These are phyloP conservation scores for Teleogryllus oceanicus DNA, from an alignment of 2,888 invertebrate genomes.

Conservation along the genomic window DNA sequence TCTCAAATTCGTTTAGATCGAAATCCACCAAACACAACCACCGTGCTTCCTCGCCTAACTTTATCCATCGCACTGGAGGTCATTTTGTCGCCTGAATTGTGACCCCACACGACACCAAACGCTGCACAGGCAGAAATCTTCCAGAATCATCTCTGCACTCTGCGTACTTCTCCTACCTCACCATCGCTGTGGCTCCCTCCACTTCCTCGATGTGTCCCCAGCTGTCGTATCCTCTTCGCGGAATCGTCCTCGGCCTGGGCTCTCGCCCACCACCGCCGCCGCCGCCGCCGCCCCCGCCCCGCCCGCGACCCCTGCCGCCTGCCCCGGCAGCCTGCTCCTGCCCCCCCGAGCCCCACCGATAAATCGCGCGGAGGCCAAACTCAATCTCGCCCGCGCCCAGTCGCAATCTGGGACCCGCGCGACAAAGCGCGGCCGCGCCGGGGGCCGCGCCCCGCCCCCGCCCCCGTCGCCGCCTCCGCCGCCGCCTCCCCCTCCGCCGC, in stretches of 20 bases:
- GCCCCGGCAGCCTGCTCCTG: not conserved
- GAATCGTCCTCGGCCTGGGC: not conserved
- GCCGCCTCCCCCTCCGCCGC: not conserved
- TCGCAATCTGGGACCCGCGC: slow-evolving; percentile 30
- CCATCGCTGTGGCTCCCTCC: too few relatives aligned
- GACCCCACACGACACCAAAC: too few relatives aligned
- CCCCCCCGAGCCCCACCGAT: not conserved
- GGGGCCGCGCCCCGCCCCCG: not conserved
- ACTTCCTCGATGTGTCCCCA: not conserved
- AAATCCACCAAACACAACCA: too few relatives aligned
- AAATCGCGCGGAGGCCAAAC: slow-evolving; percentile 26
- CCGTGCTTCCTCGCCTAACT: too few relatives aligned
- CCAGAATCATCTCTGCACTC: too few relatives aligned
- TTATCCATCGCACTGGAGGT: too few relatives aligned
- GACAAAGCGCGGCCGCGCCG: not conserved
- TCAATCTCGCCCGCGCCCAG: slow-evolving; percentile 34
- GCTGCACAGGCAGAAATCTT: too few relatives aligned
- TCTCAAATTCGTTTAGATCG: too few relatives aligned
- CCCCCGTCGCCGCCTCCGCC: not conserved
- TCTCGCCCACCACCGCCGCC: not conserved
- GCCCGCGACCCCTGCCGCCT: not conserved
- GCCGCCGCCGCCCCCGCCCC: not conserved
- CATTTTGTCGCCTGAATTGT: too few relatives aligned
- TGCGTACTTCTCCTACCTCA: too few relatives aligned
- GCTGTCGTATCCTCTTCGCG: not conserved